These are phyloP conservation scores for Danaus chrysippus DNA, from an alignment of 2,888 invertebrate species.

Conservation along the genomic window DNA sequence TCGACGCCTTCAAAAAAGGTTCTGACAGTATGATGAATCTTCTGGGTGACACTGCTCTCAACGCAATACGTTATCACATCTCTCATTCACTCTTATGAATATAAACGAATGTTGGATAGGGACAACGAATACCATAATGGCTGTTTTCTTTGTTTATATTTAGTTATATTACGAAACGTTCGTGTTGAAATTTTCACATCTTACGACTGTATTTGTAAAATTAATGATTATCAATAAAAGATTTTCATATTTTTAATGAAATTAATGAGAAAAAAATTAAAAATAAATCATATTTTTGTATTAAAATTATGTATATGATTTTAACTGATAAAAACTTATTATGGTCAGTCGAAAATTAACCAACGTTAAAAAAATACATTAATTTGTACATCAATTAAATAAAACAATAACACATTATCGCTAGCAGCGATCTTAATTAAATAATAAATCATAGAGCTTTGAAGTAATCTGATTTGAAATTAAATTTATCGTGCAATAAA, in stretches of 20 bases:
- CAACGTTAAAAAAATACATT: too few species aligned
- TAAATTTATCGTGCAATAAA: slow-evolving; percentile 11
- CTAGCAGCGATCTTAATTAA: slow-evolving; percentile 1
- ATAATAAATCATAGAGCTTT: slow-evolving; percentile 1
- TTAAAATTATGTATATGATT: too few species aligned
- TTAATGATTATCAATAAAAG: too few species aligned
- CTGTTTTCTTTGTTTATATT: slow-evolving; percentile 14
- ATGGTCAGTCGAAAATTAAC: too few species aligned
- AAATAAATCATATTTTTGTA: too few species aligned
- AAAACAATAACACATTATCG: background rate
- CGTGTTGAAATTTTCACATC: too few species aligned
- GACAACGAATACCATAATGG: slow-evolving; percentile 11
- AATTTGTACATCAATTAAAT: too few species aligned
- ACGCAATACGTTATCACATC: slow-evolving; percentile 50
- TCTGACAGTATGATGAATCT: slow-evolving; percentile 62
- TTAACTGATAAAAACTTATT: too few species aligned
- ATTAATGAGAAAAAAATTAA: too few species aligned
- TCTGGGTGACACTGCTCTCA: slow-evolving; percentile 52
- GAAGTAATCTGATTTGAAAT: slow-evolving; percentile 3
- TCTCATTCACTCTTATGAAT: slow-evolving; percentile 38
- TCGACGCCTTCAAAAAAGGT: slow-evolving; percentile 68
- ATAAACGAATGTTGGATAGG: slow-evolving; percentile 32
- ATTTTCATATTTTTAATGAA: too few species aligned
- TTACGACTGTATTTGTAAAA: too few species aligned
- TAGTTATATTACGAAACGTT: slow-evolving; percentile 7